A percentile compares a stretch with the other conserved stretches of the same genome.
Conservation (phyloP, 2,888 invertebrate species). For the Thelaira solivaga region DNA sequence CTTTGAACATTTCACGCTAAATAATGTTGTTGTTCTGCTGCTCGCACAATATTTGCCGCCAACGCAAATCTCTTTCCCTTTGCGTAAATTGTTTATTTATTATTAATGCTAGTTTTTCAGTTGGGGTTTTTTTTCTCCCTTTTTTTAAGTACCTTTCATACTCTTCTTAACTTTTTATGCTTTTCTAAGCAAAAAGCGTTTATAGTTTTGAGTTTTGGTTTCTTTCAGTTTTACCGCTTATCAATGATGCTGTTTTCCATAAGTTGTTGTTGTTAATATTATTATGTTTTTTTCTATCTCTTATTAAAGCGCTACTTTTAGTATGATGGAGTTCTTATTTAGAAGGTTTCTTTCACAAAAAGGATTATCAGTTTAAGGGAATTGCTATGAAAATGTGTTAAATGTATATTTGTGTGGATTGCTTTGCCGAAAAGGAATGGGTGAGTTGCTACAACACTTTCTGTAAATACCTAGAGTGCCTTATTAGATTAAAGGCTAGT, state of each 20-base stretch:
- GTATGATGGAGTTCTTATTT: no score
- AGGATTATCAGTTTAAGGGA: no score
- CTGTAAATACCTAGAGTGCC: no score
- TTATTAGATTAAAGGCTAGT: no score
- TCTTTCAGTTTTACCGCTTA: constrained; percentile 37
- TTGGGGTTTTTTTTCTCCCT: not conserved
- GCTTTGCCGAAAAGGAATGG: no score
- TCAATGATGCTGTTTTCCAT: constrained; percentile 12
- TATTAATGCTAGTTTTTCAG: constrained; percentile 8
- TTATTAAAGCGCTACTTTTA: constrained; percentile 6
- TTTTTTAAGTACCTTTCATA: constrained; percentile 11
- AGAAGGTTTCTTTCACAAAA: no score
- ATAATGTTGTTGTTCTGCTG: constrained; percentile 17
- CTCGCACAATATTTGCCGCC: not conserved
- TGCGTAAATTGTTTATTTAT: constrained; percentile 54
- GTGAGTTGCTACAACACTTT: no score
- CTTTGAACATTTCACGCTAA: constrained; percentile 54
- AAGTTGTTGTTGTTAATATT: not conserved
- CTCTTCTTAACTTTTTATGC: constrained; percentile 45
- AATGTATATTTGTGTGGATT: no score
- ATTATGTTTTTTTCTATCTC: constrained; percentile 17
- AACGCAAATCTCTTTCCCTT: not conserved
- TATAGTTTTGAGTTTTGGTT: constrained; percentile 4
- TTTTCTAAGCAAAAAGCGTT: constrained; percentile 51
- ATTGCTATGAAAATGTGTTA: no score